phyloP scores from a whole-genome alignment of 2,888 invertebrate genomes.

The Corbicula japonica region DNA sequence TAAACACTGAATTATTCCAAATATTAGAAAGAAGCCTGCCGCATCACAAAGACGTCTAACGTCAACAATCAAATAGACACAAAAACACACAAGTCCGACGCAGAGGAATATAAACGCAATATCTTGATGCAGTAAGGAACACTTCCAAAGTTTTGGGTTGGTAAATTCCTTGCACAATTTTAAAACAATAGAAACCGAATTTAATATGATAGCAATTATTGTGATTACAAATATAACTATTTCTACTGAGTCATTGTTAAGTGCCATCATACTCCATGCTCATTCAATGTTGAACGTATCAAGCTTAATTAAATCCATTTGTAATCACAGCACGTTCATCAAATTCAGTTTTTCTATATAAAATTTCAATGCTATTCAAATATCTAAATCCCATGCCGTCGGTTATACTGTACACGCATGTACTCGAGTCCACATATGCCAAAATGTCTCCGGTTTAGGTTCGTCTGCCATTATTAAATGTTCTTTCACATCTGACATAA shows the following conservation, averaged over 20 bases:
- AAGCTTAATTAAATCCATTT: background rate
- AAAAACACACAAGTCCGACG: slow-evolving; percentile 69
- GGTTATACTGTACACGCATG: no score
- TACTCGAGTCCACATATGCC: no score
- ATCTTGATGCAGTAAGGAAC: slow-evolving; percentile 74
- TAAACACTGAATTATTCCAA: slow-evolving; percentile 75
- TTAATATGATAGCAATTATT: slow-evolving; percentile 66
- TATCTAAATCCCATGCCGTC: no score
- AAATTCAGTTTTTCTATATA: no score
- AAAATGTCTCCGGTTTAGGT: no score
- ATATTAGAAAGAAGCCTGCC: slow-evolving; percentile 74
- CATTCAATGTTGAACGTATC: background rate
- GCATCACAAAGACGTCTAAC: slow-evolving; percentile 56
- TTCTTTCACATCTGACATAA: no score
- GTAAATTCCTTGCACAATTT: slow-evolving; percentile 72
- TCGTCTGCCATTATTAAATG: no score
- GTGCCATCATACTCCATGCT: slow-evolving; percentile 27
- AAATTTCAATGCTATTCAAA: no score
- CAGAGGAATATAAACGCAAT: slow-evolving; percentile 69
- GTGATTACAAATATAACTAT: slow-evolving; percentile 60
- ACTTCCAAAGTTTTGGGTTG: slow-evolving; percentile 79
- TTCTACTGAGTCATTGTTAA: slow-evolving; percentile 35
- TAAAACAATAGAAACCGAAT: slow-evolving; percentile 66
- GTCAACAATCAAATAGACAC: slow-evolving; percentile 56
- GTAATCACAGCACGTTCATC: background rate